Evolutionary conservation across 2,888 invertebrate genomes (phyloP), one percentile per base, ranked within the genome.

Genomic region (Hemaris fuciformis): DNA sequence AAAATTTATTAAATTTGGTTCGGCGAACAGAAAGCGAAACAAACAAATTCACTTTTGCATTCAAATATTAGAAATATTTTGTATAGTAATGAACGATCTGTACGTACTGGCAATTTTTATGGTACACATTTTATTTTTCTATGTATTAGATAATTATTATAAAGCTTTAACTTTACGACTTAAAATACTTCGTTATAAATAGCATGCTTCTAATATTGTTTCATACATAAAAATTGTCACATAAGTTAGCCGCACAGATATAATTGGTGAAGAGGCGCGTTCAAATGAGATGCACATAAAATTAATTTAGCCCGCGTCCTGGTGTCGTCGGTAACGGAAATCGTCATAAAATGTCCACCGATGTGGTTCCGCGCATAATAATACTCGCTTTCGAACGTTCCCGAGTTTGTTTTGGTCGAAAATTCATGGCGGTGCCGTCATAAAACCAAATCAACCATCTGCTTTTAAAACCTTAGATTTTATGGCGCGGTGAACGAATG

Each of bases 241-340:
- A 27, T 18, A 27, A 57, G n/a, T 13, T n/a, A 20, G 6, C 4
- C 20, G 34, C n/a, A n/a, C n/a, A 25, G 27, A 31, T 20, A 27
- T 34, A 46, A 46, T 27, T 46, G 46, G 46, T 34, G 34, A 59
- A 59, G 34, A 46, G 42, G 31, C 45, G 48, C 59, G 46, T 53
- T 38, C 25, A 60, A 53, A 41, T 25, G 23, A 62, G 59, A 59
- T 53, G 59, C 62, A 65, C 61, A 65, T 68, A 69, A 71, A 64
- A 76, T 73, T 76, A 79, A 86, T 81, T 77, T 79, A 63, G 69
- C 64, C 66, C 82, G 76, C 83, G 83, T 79, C 69, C 66, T 58
- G 62, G 38, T 56, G 62, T 53, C 57, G 45, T 34, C 61, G 62
- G 60, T 67, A 70, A 67, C 80, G 83, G 88, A 87, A 82, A 79